A percentile compares a stretch with the other conserved stretches of the same genome.
Evolutionary conservation across 2,888 invertebrate species (phyloP).

Genomic region (Cheiracanthium punctorium): DNA sequence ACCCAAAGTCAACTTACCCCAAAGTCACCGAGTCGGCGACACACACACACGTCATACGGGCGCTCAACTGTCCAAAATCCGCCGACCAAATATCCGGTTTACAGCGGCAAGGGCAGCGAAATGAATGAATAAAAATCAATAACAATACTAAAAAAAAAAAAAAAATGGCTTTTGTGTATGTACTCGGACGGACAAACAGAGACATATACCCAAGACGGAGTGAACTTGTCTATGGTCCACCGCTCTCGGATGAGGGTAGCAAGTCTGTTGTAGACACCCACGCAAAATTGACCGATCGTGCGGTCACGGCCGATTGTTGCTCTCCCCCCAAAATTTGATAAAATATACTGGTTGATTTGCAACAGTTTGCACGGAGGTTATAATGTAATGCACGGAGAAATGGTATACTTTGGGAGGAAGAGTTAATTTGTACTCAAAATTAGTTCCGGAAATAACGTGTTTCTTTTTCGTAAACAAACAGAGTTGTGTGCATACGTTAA

Average conservation of each 20-base stretch:
- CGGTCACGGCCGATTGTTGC: slow-evolving; percentile 13
- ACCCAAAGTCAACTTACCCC: too few relatives aligned
- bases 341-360: neutral
- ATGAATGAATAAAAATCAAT: neutral
- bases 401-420: too few relatives aligned
- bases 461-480: too few relatives aligned
- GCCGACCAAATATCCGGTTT: slow-evolving; percentile 7
- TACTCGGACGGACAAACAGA: neutral
- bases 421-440: too few relatives aligned
- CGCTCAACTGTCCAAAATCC: slow-evolving; percentile 2
- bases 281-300: neutral
- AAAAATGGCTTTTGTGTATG: neutral
- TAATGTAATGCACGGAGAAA: too few relatives aligned
- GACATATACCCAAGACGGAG: neutral
- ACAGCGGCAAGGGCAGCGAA: neutral
- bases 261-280: neutral
- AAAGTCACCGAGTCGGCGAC: slow-evolving; percentile 1
- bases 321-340: too few relatives aligned
- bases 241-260: neutral
- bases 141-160: neutral
- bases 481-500: too few relatives aligned
- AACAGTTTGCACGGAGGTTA: neutral
- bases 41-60: neutral
- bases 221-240: neutral
- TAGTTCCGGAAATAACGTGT: too few relatives aligned